Evolutionary conservation across 2,113 vertebrate species (phyloP).

Genomic region (Charina bottae): DNA sequence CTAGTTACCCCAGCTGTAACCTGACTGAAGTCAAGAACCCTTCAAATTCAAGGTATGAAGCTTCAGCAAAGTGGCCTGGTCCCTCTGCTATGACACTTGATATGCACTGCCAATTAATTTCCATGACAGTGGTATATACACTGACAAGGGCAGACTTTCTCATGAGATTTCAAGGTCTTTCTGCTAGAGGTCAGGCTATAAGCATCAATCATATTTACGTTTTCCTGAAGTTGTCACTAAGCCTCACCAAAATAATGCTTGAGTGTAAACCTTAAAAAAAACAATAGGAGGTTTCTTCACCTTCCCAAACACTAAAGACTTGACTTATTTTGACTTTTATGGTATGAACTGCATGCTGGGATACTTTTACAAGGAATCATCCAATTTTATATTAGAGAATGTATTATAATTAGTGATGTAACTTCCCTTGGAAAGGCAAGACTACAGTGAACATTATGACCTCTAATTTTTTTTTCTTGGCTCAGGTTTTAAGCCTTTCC

Average conservation of each 20-base stretch:
- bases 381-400: neutral
- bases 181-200: neutral
- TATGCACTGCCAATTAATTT: conserved; percentile 16
- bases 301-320: neutral
- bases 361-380: neutral
- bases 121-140: neutral
- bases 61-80: conserved; percentile 16
- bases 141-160: neutral
- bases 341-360: neutral
- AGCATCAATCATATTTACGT: neutral
- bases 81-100: conserved; percentile 13
- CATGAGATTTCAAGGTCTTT: conserved; percentile 2
- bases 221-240: conserved; percentile 23
- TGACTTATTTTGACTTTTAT: neutral
- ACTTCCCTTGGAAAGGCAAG: neutral
- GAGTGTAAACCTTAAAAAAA: neutral
- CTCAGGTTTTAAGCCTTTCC: neutral
- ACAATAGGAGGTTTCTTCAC: accelerated
- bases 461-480: neutral
- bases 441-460: neutral
- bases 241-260: neutral
- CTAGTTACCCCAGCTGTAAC: neutral
- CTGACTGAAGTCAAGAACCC: neutral
- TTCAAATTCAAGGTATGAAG: conserved; percentile 3
- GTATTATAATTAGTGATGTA: neutral